A percentile compares a stretch with the other conserved stretches of the same genome.
Conservation (phyloP, 2,888 invertebrate genomes). For the Sympetrum striolatum region DNA sequence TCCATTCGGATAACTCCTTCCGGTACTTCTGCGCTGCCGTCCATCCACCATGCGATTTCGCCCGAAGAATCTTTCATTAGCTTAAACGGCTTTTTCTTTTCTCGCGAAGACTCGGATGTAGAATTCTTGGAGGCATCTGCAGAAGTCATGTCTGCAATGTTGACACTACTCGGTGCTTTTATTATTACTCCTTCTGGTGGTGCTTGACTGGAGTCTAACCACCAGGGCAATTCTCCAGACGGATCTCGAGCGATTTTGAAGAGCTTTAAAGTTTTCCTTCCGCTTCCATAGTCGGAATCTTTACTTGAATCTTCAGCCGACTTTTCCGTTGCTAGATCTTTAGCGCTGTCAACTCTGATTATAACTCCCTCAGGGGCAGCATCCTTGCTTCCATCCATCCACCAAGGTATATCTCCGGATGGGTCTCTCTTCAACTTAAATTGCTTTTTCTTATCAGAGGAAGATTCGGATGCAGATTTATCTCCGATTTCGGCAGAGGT, state of each 20-base stretch:
- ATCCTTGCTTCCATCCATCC: slow-evolving; percentile 57
- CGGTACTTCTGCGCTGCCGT: slow-evolving; percentile 54
- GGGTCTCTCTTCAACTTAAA: slow-evolving; percentile 48
- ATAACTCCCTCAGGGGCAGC: slow-evolving; percentile 57
- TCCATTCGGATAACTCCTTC: slow-evolving; percentile 55
- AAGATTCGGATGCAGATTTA: not conserved
- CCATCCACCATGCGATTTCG: slow-evolving; percentile 65
- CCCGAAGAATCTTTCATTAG: slow-evolving; percentile 56
- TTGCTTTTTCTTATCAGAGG: not conserved
- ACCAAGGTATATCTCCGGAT: slow-evolving; percentile 65
- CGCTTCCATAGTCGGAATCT: not conserved
- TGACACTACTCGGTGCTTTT: slow-evolving; percentile 47
- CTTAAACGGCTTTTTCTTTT: not conserved
- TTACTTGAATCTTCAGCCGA: not conserved
- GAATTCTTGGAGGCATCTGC: not conserved
- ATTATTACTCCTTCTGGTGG: slow-evolving; percentile 57
- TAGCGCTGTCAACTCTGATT: slow-evolving; percentile 49
- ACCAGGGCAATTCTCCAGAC: slow-evolving; percentile 65
- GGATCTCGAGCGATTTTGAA: slow-evolving; percentile 48
- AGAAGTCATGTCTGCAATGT: not conserved
- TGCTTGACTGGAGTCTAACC: slow-evolving; percentile 58
- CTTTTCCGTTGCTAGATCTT: not conserved
- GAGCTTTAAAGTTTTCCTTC: not conserved
- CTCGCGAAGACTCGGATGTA: not conserved
- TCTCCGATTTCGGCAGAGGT: not conserved